phyloP scores from a whole-genome alignment of 1,140 invertebrate species.

The Mactra quadrangularis region DNA sequence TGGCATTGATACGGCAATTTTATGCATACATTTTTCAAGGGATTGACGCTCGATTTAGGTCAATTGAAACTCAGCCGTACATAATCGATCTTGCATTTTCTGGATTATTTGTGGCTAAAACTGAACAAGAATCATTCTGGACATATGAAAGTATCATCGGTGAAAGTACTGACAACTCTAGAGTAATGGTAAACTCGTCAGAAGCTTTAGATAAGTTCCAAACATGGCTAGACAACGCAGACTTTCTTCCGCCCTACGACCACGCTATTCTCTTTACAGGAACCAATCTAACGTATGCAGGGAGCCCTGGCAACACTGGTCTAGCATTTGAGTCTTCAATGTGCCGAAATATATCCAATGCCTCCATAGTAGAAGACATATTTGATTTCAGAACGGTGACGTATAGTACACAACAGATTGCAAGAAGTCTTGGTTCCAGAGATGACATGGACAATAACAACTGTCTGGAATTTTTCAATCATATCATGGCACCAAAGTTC shows the following conservation, averaged over 20 bases:
- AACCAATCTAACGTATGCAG: slow-evolving; percentile 57
- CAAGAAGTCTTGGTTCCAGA: slow-evolving; percentile 63
- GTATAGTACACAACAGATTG: slow-evolving; percentile 52
- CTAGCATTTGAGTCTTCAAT: slow-evolving; percentile 56
- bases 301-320: slow-evolving; percentile 52
- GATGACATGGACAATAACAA: slow-evolving; percentile 74
- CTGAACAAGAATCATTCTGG: slow-evolving; percentile 46
- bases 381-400: slow-evolving; percentile 47
- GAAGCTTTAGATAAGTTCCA: slow-evolving; percentile 60
- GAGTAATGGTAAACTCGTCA: slow-evolving; percentile 54
- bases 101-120: slow-evolving; percentile 45
- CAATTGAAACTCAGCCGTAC: slow-evolving; percentile 22
- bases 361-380: slow-evolving; percentile 50
- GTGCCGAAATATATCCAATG: slow-evolving; percentile 56
- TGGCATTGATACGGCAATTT: slow-evolving; percentile 21
- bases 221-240: slow-evolving; percentile 44
- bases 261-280: slow-evolving; percentile 59
- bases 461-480: slow-evolving; percentile 69
- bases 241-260: slow-evolving; percentile 42
- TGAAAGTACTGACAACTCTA: slow-evolving; percentile 2
- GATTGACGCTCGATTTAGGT: slow-evolving; percentile 33
- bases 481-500: slow-evolving; percentile 72
- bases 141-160: slow-evolving; percentile 31
- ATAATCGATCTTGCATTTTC: slow-evolving; percentile 35
- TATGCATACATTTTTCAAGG: slow-evolving; percentile 45